These are phyloP conservation scores for Phasia obesa DNA, from an alignment of 2,888 invertebrate species.

Conservation along the genomic window DNA sequence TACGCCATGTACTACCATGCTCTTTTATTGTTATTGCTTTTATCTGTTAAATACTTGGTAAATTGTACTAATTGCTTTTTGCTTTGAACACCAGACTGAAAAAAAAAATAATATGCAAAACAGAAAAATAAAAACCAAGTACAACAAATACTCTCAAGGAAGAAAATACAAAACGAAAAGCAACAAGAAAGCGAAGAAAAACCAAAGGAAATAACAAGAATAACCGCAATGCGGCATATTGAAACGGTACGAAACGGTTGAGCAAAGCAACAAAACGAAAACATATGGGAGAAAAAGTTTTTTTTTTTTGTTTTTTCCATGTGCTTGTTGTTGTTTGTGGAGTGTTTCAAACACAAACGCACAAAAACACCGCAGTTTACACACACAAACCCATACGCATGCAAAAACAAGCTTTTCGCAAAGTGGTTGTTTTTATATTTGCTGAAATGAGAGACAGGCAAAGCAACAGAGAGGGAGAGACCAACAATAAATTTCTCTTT, in stretches of 20 bases:
- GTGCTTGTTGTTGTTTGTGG: conserved; percentile 6
- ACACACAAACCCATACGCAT: neutral
- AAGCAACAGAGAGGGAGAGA: neutral
- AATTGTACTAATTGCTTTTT: neutral
- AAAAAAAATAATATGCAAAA: conserved; percentile 38
- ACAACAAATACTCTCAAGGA: conserved; percentile 31
- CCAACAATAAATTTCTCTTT: no score
- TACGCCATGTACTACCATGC: neutral
- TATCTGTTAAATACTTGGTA: conserved; percentile 51
- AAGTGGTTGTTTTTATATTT: conserved; percentile 66
- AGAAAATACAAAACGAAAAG: no score
- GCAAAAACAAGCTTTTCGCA: conserved; percentile 48
- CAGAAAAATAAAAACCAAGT: conserved; percentile 49
- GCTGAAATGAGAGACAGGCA: conserved; percentile 19
- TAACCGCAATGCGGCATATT: conserved; percentile 83
- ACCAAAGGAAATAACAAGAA: conserved; percentile 73
- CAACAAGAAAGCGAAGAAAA: conserved; percentile 26
- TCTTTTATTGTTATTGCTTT: conserved; percentile 35
- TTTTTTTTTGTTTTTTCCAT: conserved; percentile 18
- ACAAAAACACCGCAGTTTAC: conserved; percentile 10
- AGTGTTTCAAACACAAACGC: conserved; percentile 32
- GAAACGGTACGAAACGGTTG: conserved; percentile 80
- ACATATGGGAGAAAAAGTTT: conserved; percentile 66
- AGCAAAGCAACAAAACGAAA: conserved; percentile 58
- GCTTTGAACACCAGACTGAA: conserved; percentile 41